phyloP scores from a whole-genome alignment of 2,888 invertebrate genomes.

The Dicranocentrus wangi region DNA sequence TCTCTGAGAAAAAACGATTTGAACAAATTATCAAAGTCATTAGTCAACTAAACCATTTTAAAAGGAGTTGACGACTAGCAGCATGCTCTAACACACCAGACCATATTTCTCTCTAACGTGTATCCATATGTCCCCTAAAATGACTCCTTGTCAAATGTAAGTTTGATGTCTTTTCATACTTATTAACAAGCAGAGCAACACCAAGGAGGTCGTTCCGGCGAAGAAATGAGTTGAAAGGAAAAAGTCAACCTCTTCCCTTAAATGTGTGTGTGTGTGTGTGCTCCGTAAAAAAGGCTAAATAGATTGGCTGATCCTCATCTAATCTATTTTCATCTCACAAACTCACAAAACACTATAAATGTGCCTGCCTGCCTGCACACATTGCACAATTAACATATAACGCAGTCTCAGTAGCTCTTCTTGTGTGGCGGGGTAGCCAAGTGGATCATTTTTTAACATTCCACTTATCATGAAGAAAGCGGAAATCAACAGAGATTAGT shows the following conservation, averaged over 20 bases:
- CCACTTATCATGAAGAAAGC: too few species aligned
- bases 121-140: too few species aligned
- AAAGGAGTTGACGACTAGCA: conserved; percentile 7
- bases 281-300: too few species aligned
- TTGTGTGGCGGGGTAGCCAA: too few species aligned
- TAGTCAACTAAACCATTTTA: conserved; percentile 36
- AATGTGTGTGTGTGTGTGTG: neutral
- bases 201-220: conserved; percentile 45
- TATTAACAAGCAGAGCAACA: conserved; percentile 40
- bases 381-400: neutral
- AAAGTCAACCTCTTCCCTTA: neutral
- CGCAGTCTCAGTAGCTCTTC: too few species aligned
- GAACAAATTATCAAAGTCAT: conserved; percentile 47
- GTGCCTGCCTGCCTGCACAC: neutral
- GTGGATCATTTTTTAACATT: too few species aligned
- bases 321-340: too few species aligned
- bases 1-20: too few species aligned
- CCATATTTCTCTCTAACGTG: neutral
- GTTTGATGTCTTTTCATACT: conserved; percentile 14
- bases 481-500: too few species aligned
- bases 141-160: neutral
- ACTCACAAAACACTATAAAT: too few species aligned
- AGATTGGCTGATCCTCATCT: too few species aligned
- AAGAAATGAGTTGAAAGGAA: conserved; percentile 19
- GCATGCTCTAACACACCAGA: neutral